Evolutionary conservation across 2,888 invertebrate genomes (phyloP).

Genomic region (Metacarcinus magister): DNA sequence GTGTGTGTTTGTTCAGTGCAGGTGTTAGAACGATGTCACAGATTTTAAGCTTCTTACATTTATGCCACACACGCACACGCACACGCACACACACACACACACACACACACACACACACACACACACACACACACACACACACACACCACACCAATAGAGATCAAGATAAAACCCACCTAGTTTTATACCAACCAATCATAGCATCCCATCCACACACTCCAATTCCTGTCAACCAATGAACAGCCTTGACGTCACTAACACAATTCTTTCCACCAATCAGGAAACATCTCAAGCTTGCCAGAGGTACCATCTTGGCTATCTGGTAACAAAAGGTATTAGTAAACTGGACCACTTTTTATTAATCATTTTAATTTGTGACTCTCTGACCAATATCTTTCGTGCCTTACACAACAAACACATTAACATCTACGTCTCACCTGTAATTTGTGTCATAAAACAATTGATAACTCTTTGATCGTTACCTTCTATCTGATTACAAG

Average conservation of each 20-base stretch:
- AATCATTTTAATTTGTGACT: background rate
- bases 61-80: background rate
- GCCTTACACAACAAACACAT: background rate
- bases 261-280: background rate
- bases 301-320: background rate
- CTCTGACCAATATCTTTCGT: background rate
- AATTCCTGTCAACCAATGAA: background rate
- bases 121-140: background rate
- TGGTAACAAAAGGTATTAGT: background rate
- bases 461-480: background rate
- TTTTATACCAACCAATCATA: background rate
- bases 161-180: slow-evolving; percentile 1
- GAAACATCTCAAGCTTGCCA: background rate
- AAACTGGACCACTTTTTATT: slow-evolving; percentile 12
- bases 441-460: background rate
- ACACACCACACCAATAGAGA: background rate
- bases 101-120: slow-evolving; percentile 11
- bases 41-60: slow-evolving; percentile 49
- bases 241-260: background rate
- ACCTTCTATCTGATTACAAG: background rate
- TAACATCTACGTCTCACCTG: background rate
- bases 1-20: background rate
- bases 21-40: background rate
- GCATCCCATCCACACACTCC: background rate
- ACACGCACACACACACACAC: slow-evolving; percentile 41